phyloP scores from a whole-genome alignment of 2,113 vertebrate species.

The Ctenomys sociabilis region DNA sequence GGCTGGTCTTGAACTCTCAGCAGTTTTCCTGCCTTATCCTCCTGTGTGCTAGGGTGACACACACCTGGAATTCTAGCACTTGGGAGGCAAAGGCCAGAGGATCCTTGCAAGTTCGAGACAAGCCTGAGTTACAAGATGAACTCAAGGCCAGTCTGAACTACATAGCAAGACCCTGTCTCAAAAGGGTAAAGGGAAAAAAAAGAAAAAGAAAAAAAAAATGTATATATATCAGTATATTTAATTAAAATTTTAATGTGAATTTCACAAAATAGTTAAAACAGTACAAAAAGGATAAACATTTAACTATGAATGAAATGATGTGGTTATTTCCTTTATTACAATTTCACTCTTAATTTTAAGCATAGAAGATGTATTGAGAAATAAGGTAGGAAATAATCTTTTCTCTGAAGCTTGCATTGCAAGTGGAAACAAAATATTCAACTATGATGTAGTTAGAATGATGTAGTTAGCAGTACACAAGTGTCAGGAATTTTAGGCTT shows the following conservation, averaged over 20 bases:
- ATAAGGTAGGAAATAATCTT: background rate
- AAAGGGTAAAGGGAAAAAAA: too few relatives aligned
- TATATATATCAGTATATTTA: too few relatives aligned
- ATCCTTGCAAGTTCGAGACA: too few relatives aligned
- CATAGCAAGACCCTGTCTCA: too few relatives aligned
- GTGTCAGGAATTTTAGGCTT: background rate
- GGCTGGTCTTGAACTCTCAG: too few relatives aligned
- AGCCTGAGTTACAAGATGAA: too few relatives aligned
- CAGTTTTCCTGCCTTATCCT: too few relatives aligned
- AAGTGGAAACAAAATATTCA: background rate
- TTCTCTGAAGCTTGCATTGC: background rate
- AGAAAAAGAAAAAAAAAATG: too few relatives aligned
- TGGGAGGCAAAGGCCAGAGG: too few relatives aligned
- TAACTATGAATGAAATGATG: background rate
- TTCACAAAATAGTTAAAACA: conserved; percentile 14
- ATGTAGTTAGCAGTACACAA: background rate
- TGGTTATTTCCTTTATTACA: conserved; percentile 34
- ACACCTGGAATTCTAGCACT: too few relatives aligned
- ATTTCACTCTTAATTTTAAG: conserved; percentile 30
- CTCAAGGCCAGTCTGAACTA: too few relatives aligned
- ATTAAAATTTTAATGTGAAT: background rate
- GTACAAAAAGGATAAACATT: conserved; percentile 13
- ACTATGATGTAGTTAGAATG: background rate
- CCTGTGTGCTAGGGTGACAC: too few relatives aligned
- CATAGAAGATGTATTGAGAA: background rate